phyloP scores from a whole-genome alignment of 2,888 invertebrate species.

The Germaria angustata region DNA sequence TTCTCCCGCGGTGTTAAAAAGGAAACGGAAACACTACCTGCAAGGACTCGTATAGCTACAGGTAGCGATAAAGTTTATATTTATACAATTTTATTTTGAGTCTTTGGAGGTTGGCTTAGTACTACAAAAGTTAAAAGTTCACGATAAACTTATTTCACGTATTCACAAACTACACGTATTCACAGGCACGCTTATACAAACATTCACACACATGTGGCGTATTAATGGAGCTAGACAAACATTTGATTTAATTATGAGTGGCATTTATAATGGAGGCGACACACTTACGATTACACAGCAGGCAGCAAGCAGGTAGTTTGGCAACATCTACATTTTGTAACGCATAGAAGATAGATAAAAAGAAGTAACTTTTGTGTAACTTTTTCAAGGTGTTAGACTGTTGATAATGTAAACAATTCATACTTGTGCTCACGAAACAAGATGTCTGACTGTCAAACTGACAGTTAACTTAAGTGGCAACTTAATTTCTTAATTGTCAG shows the following conservation, averaged over 20 bases:
- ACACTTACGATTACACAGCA: slow-evolving; percentile 56
- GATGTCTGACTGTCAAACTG: slow-evolving; percentile 77
- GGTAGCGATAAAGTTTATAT: slow-evolving; percentile 47
- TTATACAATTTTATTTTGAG: background rate
- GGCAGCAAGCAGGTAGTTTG: slow-evolving; percentile 6
- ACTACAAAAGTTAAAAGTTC: slow-evolving; percentile 44
- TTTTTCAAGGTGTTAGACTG: slow-evolving; percentile 77
- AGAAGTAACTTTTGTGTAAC: slow-evolving; percentile 25
- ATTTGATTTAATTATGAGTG: slow-evolving; percentile 47
- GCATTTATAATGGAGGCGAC: slow-evolving; percentile 52
- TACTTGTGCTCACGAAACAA: slow-evolving; percentile 63
- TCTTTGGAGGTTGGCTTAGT: slow-evolving; percentile 18
- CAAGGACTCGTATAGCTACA: slow-evolving; percentile 44
- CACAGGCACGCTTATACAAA: background rate
- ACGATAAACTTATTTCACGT: slow-evolving; percentile 46
- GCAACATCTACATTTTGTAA: slow-evolving; percentile 8
- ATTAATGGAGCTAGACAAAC: slow-evolving; percentile 36
- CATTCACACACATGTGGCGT: background rate
- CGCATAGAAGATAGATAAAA: slow-evolving; percentile 32
- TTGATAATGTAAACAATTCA: slow-evolving; percentile 76
- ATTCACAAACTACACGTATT: background rate
- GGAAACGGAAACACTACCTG: slow-evolving; percentile 22
- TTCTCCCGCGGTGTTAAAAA: background rate
- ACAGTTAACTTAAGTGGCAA: slow-evolving; percentile 78
- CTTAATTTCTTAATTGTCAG: slow-evolving; percentile 80